Conservation (phyloP, 2,113 vertebrate species). For the Cromileptes altivelis region DNA sequence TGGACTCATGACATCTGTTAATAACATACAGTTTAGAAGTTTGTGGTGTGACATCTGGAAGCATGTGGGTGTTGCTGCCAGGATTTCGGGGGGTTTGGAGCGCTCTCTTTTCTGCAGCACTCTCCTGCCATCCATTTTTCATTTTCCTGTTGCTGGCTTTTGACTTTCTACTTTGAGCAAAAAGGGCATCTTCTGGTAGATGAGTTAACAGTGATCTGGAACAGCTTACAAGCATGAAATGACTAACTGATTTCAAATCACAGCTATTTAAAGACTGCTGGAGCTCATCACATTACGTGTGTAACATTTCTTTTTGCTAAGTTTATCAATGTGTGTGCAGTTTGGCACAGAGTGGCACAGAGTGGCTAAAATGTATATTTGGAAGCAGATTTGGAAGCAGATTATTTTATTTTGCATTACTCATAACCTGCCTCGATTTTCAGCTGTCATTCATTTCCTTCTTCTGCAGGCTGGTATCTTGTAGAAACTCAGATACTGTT, state of each 20-base stretch:
- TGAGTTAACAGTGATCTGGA: constrained; percentile 43
- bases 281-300: constrained; percentile 32
- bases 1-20: constrained; percentile 35
- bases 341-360: constrained; percentile 10
- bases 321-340: constrained; percentile 9
- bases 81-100: constrained; percentile 38
- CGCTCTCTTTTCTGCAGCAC: constrained; percentile 26
- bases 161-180: constrained; percentile 35
- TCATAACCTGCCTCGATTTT: too few species aligned
- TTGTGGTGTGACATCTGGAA: constrained; percentile 64
- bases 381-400: too few species aligned
- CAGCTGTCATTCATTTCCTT: too few species aligned
- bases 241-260: constrained; percentile 40
- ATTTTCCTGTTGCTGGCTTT: constrained; percentile 40
- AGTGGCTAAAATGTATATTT: too few species aligned
- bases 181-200: constrained; percentile 12
- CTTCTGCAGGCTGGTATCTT: too few species aligned
- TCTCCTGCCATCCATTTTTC: constrained; percentile 55
- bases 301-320: constrained; percentile 24
- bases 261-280: constrained; percentile 28
- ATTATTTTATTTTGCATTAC: too few species aligned
- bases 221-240: constrained; percentile 41
- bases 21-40: constrained; percentile 43
- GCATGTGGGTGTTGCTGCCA: constrained; percentile 53
- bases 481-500: too few species aligned